Evolutionary conservation across 2,888 invertebrate species (phyloP), one percentile per base, ranked within the genome.

Genomic region (Pristionchus fissidentatus): DNA sequence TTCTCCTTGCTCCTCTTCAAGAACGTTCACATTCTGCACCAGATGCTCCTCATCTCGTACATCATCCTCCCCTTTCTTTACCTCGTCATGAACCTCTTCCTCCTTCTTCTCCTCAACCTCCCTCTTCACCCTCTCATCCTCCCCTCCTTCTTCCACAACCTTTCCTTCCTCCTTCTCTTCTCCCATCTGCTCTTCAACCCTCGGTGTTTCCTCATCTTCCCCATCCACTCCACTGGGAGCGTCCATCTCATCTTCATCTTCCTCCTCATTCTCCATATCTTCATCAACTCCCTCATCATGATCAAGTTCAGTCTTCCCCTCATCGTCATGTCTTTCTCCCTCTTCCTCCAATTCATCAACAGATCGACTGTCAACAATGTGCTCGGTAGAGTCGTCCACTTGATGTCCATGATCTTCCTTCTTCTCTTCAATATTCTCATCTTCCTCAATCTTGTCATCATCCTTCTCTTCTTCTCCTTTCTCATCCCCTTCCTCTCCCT

Each of bases 311-410:
- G 10, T 49, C 29, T 26, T 19, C 75, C 32, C 38, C 26, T 8
- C 26, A 29, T 32, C 29, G 46, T 75, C 26, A n/a, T 15, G 26
- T 13, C 41, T 22, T 73, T 73, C 73, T 22, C 32, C 26, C 43
- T 57, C 41, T 29, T 29, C 55, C 22, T 77, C 52, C 73, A 46
- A 2, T 32, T 8, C 29, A 5, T 43, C 7, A 38, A 70, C 70
- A 0, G 70, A 70, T 70, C 70, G 70, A 32, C 70, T 70, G n/a
- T 43, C 70, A 13, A 70, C 43, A 1, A 70, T 15, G 70, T 70
- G 70, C 4, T 70, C n/a, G n/a, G n/a, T n/a, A n/a, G n/a, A n/a
- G 19, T 49, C 19, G 49, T 10, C 19, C 19, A 15, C 49, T 15
- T 49, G 13, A 49, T 10, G 49, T 19, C 19, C 75, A 32, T 49